phyloP scores from a whole-genome alignment of 2,888 invertebrate species.

The Watsonalla binaria region DNA sequence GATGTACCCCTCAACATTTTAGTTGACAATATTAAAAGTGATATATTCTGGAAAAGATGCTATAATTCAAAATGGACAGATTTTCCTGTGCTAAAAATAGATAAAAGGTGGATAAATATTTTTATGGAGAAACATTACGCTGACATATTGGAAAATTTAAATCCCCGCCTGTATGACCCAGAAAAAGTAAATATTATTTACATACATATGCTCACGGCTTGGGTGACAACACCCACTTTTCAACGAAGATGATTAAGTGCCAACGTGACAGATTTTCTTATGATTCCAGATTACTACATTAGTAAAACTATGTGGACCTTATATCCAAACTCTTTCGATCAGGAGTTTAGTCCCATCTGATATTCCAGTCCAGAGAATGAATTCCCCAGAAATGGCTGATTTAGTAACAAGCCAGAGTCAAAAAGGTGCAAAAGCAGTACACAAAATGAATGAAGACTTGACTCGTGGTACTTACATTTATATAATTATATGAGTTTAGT shows the following conservation, averaged over 20 bases:
- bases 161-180: conserved; percentile 69
- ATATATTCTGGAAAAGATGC: conserved; percentile 71
- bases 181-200: conserved; percentile 51
- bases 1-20: conserved; percentile 61
- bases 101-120: conserved; percentile 62
- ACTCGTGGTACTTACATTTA: conserved; percentile 37
- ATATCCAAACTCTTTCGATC: conserved; percentile 57
- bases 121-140: conserved; percentile 69
- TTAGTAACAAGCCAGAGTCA: conserved; percentile 54
- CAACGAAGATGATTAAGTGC: no score
- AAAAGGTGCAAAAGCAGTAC: conserved; percentile 33
- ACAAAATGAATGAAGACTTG: conserved; percentile 35
- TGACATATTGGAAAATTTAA: conserved; percentile 67
- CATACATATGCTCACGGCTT: no score
- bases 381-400: conserved; percentile 68
- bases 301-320: conserved; percentile 67
- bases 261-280: no score
- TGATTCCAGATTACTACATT: conserved; percentile 47
- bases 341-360: conserved; percentile 64
- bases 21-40: conserved; percentile 66
- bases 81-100: conserved; percentile 35
- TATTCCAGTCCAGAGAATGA: conserved; percentile 59
- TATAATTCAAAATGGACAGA: conserved; percentile 58
- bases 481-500: not conserved
- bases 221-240: no score